These are phyloP conservation scores for Etheostoma nigrum DNA, from an alignment of 2,797 vertebrate genomes.

Conservation along the genomic window DNA sequence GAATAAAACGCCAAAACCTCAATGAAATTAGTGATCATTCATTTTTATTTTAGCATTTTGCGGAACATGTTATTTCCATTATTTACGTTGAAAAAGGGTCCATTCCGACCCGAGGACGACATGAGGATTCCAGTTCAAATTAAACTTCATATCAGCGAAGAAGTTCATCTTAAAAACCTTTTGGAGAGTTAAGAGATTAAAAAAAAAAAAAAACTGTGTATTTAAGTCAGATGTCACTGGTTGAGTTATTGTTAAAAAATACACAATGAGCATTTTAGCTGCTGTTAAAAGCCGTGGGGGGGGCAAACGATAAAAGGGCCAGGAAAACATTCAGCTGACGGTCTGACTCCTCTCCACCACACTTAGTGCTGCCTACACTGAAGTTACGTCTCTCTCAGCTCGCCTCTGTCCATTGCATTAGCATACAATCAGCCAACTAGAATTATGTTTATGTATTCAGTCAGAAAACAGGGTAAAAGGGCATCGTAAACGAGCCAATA, in stretches of 20 bases:
- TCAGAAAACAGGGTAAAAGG: constrained; percentile 27
- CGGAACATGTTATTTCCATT: too few relatives aligned
- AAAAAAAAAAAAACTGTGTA: neutral
- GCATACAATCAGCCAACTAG: constrained; percentile 27
- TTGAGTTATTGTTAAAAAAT: constrained; percentile 17
- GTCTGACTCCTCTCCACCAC: constrained; percentile 31
- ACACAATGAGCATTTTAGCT: constrained; percentile 19
- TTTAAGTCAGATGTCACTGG: constrained; percentile 22
- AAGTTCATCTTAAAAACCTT: too few relatives aligned
- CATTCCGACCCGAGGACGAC: too few relatives aligned
- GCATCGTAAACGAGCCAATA: constrained; percentile 12
- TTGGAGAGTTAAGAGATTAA: neutral
- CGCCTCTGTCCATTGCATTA: constrained; percentile 24
- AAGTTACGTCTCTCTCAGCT: constrained; percentile 4
- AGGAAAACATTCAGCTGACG: constrained; percentile 15
- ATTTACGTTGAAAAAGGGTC: too few relatives aligned
- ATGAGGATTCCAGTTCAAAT: too few relatives aligned
- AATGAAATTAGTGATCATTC: too few relatives aligned
- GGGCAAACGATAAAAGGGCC: constrained; percentile 10
- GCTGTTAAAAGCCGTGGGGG: constrained; percentile 10
- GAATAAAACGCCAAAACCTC: too few relatives aligned
- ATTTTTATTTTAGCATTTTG: too few relatives aligned
- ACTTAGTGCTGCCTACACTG: constrained; percentile 6
- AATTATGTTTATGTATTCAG: constrained; percentile 18
- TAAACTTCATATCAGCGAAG: too few relatives aligned